A percentile compares a stretch with the other conserved stretches of the same genome.
These are phyloP conservation scores for Brachypteracias leptosomus DNA, from an alignment of 2,113 vertebrate genomes.

Conservation along the genomic window DNA sequence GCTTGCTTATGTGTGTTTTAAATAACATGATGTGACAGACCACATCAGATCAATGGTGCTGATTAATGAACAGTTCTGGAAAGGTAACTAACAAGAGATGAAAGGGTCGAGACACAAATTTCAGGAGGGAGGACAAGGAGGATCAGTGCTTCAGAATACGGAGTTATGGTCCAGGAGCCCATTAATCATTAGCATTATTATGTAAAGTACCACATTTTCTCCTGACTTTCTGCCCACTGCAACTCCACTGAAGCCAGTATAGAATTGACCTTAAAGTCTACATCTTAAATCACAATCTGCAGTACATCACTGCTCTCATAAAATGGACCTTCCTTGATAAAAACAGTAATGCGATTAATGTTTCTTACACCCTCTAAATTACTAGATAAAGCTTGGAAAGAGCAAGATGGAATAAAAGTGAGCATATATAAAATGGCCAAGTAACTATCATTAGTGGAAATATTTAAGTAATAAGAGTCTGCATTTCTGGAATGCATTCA, in stretches of 20 bases:
- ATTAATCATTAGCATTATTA: conserved; percentile 50
- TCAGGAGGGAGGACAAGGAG: conserved; percentile 44
- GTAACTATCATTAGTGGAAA: conserved; percentile 30
- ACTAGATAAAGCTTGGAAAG: conserved; percentile 9
- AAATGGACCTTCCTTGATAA: conserved; percentile 29
- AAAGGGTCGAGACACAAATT: conserved; percentile 56
- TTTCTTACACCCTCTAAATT: conserved; percentile 40
- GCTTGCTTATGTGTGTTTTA: conserved; percentile 23
- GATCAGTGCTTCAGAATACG: conserved; percentile 23
- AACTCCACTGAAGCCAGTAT: conserved; percentile 19
- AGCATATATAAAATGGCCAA: conserved; percentile 25
- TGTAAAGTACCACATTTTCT: conserved; percentile 44
- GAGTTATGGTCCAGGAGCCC: conserved; percentile 21
- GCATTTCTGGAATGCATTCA: conserved; percentile 43
- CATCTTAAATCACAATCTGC: conserved; percentile 42
- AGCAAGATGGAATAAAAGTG: conserved; percentile 13
- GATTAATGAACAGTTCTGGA: conserved; percentile 61
- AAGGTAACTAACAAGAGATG: conserved; percentile 42
- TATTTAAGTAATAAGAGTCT: conserved; percentile 48
- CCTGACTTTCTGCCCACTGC: conserved; percentile 35
- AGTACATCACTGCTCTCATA: conserved; percentile 4
- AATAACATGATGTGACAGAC: conserved; percentile 49
- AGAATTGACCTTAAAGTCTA: conserved; percentile 17
- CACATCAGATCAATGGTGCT: conserved; percentile 49
- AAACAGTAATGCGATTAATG: not conserved